Percentiles rank a stretch among this genome's conserved stretches.
Evolutionary conservation across 2,888 invertebrate species (phyloP).

Genomic region (Stenurella melanura): DNA sequence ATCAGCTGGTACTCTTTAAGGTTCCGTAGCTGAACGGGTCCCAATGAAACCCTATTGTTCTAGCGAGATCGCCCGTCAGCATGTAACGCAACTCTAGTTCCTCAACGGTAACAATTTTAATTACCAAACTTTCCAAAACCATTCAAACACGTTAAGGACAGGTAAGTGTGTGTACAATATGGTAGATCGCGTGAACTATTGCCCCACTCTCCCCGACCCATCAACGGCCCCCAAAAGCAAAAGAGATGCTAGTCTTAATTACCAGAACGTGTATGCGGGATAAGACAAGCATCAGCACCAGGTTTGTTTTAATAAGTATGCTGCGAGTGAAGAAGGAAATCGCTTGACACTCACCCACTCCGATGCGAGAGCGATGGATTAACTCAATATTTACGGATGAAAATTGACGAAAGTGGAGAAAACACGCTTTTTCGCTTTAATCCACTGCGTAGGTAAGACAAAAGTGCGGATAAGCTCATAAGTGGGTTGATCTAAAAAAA

Average conservation of each 20-base stretch:
- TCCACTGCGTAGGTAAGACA: constrained; percentile 38
- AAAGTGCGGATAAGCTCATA: constrained; percentile 19
- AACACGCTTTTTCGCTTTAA: constrained; percentile 54
- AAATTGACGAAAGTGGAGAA: constrained; percentile 71
- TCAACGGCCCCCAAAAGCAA: constrained; percentile 41
- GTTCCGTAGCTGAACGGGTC: too few species aligned
- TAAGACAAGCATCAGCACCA: constrained; percentile 67
- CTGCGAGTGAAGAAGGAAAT: constrained; percentile 65
- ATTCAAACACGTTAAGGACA: too few species aligned
- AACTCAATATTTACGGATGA: constrained; percentile 74
- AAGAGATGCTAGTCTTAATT: constrained; percentile 65
- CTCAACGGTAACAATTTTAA: too few species aligned
- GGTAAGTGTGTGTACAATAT: too few species aligned
- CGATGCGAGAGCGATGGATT: constrained; percentile 66
- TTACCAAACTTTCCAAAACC: too few species aligned
- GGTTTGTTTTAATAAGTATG: constrained; percentile 73
- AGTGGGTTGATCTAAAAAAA: constrained; percentile 6
- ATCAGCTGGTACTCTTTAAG: too few species aligned
- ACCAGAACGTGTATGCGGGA: constrained; percentile 68
- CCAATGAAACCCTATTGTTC: too few species aligned
- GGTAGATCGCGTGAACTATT: background rate
- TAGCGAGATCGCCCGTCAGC: too few species aligned
- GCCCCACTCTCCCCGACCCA: constrained; percentile 36
- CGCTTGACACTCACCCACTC: constrained; percentile 65
- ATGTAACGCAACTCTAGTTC: too few species aligned